Evolutionary conservation across 1,140 invertebrate species (phyloP), one percentile per base, ranked within the genome.

Genomic region (Pseudoatta argentina): DNA sequence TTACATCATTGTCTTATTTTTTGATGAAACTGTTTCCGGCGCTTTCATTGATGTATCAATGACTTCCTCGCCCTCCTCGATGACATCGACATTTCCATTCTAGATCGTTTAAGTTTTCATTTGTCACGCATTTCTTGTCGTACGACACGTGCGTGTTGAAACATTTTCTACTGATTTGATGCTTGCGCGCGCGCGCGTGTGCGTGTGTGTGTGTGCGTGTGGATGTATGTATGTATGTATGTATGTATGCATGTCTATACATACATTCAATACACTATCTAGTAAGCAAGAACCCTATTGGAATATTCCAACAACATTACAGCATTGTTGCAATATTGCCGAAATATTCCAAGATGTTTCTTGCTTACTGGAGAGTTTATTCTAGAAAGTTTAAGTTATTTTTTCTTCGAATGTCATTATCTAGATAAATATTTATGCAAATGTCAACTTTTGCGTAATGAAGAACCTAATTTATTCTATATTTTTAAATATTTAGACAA

Each of bases 1-100:
- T 94, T 94, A 93, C 94, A 93, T 94, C 94, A 94, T 88, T 51
- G 12, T 24, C 51, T 16, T 57, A 10, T 57, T 67, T 66, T 79
- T 44, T 2, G 8, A 79, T n/a, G 44, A 55, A 10, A n/a, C 18
- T 14, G 16, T n/a, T 64, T 27, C 30, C 0, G 2, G 12, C 18
- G 4, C 6, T n/a, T 59, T 86, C 57, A 14, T n/a, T 10, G 0
- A 12, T 0, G 21, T 57, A 44, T 59, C 59, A 27, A 30, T 18
- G 5, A 10, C 0, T 21, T 21, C 21, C 14, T 24, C 24, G 24
- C 8, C 0, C 71, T 3, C 1, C 4, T 12, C 30, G 2, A 24
- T 39, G 2, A 6, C 1, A 4, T 34, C n/a, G 8, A 55, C n/a
- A 0, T 78, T 4, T 0, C 21, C n/a, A 21, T 21, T 16, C 5